These are phyloP conservation scores for Micrastur ruficollis DNA, from an alignment of 2,797 vertebrate species.

Conservation along the genomic window DNA sequence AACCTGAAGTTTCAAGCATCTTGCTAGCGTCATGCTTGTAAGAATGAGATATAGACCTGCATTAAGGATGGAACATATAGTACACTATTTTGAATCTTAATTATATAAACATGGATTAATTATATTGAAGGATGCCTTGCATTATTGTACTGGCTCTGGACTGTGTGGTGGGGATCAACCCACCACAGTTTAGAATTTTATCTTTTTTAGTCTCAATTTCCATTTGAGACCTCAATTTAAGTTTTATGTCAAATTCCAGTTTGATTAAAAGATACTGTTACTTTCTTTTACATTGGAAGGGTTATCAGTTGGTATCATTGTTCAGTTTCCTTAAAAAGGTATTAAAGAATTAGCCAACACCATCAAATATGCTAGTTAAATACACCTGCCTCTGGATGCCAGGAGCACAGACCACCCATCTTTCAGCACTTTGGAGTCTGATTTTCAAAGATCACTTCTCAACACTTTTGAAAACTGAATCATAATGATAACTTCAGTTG, in stretches of 20 bases:
- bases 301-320: not conserved
- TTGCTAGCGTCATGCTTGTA: not conserved
- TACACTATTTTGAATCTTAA: not conserved
- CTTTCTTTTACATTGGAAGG: not conserved
- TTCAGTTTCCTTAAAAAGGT: not conserved
- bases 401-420: not conserved
- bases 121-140: not conserved
- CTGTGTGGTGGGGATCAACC: not conserved
- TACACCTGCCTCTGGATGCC: not conserved
- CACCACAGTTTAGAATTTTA: not conserved
- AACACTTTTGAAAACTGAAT: not conserved
- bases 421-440: not conserved
- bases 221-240: not conserved
- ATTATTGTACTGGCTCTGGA: not conserved
- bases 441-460: not conserved
- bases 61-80: not conserved
- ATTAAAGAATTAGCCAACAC: not conserved
- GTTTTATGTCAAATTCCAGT: not conserved
- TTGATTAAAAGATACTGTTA: not conserved
- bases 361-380: not conserved
- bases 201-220: not conserved
- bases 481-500: not conserved
- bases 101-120: not conserved
- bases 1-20: not conserved
- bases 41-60: not conserved